Base-by-base conservation (phyloP, 23 tunicate genomes). In the Oikopleura albicans region DNA sequence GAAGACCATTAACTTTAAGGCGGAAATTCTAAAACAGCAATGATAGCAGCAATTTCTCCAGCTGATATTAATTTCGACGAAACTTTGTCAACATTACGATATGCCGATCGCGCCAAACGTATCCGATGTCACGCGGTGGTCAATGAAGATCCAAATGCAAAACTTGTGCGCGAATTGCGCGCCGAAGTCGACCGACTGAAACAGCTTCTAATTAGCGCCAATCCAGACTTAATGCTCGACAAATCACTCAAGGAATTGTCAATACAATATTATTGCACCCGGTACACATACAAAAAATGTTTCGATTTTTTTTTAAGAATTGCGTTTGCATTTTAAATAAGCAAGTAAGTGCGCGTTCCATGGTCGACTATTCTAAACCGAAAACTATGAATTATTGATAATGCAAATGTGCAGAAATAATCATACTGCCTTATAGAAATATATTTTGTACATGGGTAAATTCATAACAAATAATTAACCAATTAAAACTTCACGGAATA, bases 21-120 rank as follows among this genome's bases (percentile, higher is more conserved):
- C 31, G 99, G 99, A 79, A 95, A 95, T 83, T 95, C 99, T 8
- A 95, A 91, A 84, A 95, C 99, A 12, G 99, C 99, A 0, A 95
- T 95, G 99, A 95, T 95, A 41, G 99, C 99, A 63, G 99, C 99
- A 27, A 87, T 95, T 41, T 91, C 96, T 39, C 99, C 99, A 0
- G 99, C 99, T 39, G 99, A 95, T 85, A 91, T 90, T 59, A 95
- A 95, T 85, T 95, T 88, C 56, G 99, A 95, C 40, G 99, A 95
- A 57, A 86, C 96, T 2, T 75, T 95, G 39, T 91, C 96, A 66
- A 95, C 99, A 1, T 41, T 95, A 39, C 89, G 99, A 57, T 95
- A 95, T 85, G 99, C 99, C 1, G 96, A 95, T 66, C 85, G 99
- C 0, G 99, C 99, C 31, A 95, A 95, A 63, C 96, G 91, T 40